Evolutionary conservation across 1,140 invertebrate species (phyloP).

Genomic region (Sycophaga agraensis): DNA sequence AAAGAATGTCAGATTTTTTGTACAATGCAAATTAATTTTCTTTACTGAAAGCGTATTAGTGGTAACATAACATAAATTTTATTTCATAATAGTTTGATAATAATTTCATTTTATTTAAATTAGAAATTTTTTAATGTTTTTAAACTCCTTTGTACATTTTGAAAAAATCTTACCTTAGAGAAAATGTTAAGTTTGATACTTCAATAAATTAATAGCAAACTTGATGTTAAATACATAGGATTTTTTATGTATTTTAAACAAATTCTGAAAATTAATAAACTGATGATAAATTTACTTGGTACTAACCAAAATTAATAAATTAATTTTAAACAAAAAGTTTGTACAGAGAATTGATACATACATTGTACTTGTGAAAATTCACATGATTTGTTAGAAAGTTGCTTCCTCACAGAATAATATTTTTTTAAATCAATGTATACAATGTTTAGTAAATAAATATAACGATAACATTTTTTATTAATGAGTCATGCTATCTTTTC

Average conservation of each 20-base stretch:
- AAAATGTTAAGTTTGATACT: no score
- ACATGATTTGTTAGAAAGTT: constrained; percentile 15
- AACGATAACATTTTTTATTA: no score
- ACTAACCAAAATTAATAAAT: not conserved
- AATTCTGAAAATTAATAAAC: not conserved
- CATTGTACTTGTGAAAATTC: constrained; percentile 14
- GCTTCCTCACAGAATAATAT: constrained; percentile 23
- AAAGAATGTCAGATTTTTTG: no score
- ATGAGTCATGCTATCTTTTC: no score
- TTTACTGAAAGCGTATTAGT: no score
- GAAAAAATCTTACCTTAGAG: no score
- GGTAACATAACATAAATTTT: no score
- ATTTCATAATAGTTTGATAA: no score
- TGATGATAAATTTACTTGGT: not conserved
- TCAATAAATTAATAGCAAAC: not conserved
- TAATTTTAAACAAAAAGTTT: constrained; percentile 5
- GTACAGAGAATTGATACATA: constrained; percentile 4
- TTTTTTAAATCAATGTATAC: constrained; percentile 30
- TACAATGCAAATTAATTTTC: no score
- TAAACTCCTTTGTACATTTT: no score
- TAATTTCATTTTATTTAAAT: no score
- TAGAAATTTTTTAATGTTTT: no score
- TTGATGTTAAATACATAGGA: not conserved
- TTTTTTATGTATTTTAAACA: constrained; percentile 21
- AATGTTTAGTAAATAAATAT: constrained; percentile 24